A percentile compares a stretch with the other conserved stretches of the same genome.
phyloP scores from a whole-genome alignment of 2,113 vertebrate species.

The Trochalopteron elliotii region DNA sequence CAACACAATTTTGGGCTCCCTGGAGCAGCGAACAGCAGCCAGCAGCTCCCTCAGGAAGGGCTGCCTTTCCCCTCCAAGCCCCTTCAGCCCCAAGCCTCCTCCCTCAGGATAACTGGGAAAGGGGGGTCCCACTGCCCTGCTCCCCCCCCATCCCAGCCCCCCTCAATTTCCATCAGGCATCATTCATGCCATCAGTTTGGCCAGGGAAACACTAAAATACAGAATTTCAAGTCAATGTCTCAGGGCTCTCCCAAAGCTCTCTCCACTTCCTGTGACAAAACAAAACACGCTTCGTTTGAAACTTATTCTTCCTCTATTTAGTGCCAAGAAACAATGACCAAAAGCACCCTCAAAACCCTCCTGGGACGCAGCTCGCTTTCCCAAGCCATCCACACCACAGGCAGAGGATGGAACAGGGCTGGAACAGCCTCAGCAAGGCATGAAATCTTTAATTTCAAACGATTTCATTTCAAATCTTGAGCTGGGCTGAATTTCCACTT shows the following conservation, averaged over 20 bases:
- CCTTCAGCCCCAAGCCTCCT: not conserved
- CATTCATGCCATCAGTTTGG: rapidly evolving
- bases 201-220: not conserved
- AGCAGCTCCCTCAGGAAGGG: not conserved
- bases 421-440: not conserved
- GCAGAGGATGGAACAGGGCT: not conserved
- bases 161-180: rapidly evolving
- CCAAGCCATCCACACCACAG: not conserved
- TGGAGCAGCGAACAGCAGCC: rapidly evolving
- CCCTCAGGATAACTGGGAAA: rapidly evolving
- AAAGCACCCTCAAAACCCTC: not conserved
- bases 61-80: not conserved
- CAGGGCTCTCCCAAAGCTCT: conserved; percentile 25
- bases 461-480: not conserved
- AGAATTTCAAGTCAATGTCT: not conserved
- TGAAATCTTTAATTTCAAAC: not conserved
- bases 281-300: conserved; percentile 29
- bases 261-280: conserved; percentile 62
- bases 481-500: conserved; percentile 18
- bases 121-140: rapidly evolving
- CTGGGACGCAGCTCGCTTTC: not conserved
- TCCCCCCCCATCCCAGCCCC: rapidly evolving
- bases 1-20: conserved; percentile 19
- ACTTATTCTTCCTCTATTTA: conserved; percentile 48
- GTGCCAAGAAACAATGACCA: not conserved